Conservation (phyloP, 2,888 invertebrate species). For the Junonia oenone region DNA sequence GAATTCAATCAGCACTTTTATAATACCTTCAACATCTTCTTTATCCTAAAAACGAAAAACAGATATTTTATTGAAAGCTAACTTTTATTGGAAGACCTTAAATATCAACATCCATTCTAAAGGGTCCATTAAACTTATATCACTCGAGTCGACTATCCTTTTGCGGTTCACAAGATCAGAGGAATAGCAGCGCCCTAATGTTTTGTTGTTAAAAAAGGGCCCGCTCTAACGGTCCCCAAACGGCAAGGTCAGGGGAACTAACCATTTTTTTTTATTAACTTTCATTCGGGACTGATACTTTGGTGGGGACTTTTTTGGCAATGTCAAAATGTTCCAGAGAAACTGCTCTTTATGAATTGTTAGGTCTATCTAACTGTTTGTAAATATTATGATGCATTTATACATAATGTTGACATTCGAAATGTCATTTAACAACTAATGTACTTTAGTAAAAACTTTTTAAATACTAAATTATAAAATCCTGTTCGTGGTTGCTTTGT, state of each 20-base stretch:
- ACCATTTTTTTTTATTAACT: constrained; percentile 49
- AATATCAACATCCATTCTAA: constrained; percentile 14
- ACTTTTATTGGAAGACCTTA: too few species aligned
- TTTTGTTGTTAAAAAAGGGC: constrained; percentile 50
- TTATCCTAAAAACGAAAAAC: background rate
- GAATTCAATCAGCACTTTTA: background rate
- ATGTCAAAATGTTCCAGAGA: constrained; percentile 18
- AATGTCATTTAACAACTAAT: background rate
- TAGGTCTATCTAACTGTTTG: background rate
- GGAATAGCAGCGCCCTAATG: constrained; percentile 63
- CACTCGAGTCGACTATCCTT: constrained; percentile 50
- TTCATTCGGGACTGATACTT: constrained; percentile 26
- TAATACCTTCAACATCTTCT: background rate
- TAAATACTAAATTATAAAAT: too few species aligned
- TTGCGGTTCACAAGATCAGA: constrained; percentile 70
- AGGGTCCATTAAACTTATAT: constrained; percentile 43
- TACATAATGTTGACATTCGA: background rate
- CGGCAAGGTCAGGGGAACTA: constrained; percentile 65
- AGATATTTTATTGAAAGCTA: background rate
- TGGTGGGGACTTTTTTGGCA: constrained; percentile 27
- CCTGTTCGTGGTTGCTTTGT: too few species aligned
- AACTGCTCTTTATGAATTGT: constrained; percentile 1
- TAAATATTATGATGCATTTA: background rate
- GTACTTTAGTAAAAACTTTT: too few species aligned
- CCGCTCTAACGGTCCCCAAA: constrained; percentile 53